Base-by-base conservation (phyloP, 2,888 invertebrate species). In the Linyphia triangularis region DNA sequence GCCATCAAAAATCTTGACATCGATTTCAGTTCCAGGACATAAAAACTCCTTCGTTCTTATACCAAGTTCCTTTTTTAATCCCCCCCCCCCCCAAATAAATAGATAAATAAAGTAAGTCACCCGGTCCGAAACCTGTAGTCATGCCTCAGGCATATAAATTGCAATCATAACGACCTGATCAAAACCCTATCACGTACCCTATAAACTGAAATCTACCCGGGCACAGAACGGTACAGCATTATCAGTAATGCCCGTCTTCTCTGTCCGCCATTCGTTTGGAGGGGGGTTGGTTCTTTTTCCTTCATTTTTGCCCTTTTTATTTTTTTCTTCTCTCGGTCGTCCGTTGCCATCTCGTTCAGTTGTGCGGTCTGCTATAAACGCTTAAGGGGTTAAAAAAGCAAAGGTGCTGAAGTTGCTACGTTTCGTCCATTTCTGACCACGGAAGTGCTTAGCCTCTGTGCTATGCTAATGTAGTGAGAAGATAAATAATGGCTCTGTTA, bases 141-240 rank as follows among this genome's bases (percentile, higher is more conserved):
- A 57, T 82, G 81, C 81, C 70, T 26, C 16, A 5, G 81, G 81
- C 81, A 82, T 82, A 82, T 82, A 82, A 82, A 82, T 82, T 82
- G 81, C 70, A 82, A 82, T 82, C 81, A 82, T 82, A 82, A 82
- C 81, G 81, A 33, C n/a, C 81, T 82, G 81, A 82, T 82, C 81
- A 82, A 82, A 82, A 70, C 70, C 81, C 33, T 82, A 82, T 82
- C 81, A 82, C 81, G 81, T 82, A 82, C 59, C 59, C 81, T 82
- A 82, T 82, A 82, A 82, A 82, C 81, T 70, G 81, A 82, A 82
- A 82, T 82, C 81, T 82, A 82, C 81, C 81, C 81, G 59, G 81
- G 57, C 70, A 59, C 70, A 82, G 63, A 65, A 59, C 30, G 51
- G 59, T n/a, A 24, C 37, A 69, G 81, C 61, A 69, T 82, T 82